Evolutionary conservation across 2,113 vertebrate species (phyloP).

Genomic region (Seriola rivoliana): DNA sequence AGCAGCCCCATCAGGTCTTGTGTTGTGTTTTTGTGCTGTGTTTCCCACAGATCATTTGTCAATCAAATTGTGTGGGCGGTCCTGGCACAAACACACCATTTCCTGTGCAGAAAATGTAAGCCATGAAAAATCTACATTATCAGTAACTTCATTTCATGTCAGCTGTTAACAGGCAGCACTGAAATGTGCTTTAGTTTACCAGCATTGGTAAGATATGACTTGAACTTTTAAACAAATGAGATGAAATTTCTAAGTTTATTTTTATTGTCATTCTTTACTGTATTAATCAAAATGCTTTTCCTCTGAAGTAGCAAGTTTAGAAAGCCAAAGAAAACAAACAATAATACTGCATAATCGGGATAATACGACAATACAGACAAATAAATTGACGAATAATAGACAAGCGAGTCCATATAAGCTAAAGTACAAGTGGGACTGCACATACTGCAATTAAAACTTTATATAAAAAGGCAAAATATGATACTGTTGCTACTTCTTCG

Average conservation of each 20-base stretch:
- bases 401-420: too few relatives aligned
- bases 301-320: neutral
- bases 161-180: neutral
- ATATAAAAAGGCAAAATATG: too few relatives aligned
- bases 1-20: conserved; percentile 13
- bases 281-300: neutral
- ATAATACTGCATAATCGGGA: neutral
- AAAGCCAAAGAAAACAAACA: neutral
- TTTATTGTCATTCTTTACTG: neutral
- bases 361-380: neutral
- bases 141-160: neutral
- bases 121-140: too few relatives aligned
- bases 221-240: neutral
- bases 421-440: too few relatives aligned
- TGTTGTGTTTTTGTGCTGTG: neutral
- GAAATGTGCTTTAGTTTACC: neutral
- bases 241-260: too few relatives aligned
- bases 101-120: neutral
- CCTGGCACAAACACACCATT: neutral
- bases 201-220: neutral
- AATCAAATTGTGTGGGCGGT: conserved; percentile 3
- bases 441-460: too few relatives aligned
- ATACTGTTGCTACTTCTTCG: neutral
- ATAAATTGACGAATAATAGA: too few relatives aligned
- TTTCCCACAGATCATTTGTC: conserved; percentile 15